Conservation (phyloP, 2,113 vertebrate species). For the Rhombomys opimus region DNA sequence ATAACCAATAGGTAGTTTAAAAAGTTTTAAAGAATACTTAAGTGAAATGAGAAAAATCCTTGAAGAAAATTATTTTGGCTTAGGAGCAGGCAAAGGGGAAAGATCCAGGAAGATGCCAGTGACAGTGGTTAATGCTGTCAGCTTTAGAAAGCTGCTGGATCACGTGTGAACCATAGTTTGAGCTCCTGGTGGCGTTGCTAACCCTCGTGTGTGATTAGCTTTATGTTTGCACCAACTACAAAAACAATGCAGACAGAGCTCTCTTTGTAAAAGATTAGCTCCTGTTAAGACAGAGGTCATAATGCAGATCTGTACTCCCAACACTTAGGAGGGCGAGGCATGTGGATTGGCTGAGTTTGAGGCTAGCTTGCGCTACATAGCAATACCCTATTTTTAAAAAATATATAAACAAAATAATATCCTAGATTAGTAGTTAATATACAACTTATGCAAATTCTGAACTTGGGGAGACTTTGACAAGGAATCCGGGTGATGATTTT, state of each 20-base stretch:
- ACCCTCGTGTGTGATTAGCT: conserved; percentile 91
- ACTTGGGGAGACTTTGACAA: conserved; percentile 92
- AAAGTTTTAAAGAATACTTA: not conserved
- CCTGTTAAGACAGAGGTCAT: conserved; percentile 79
- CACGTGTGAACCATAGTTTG: conserved; percentile 93
- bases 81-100: not conserved
- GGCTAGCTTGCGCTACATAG: not conserved
- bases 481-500: conserved; percentile 96
- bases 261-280: conserved; percentile 96
- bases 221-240: conserved; percentile 95
- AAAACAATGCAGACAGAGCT: conserved; percentile 94
- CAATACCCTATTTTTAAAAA: not conserved
- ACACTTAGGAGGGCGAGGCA: not conserved
- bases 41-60: not conserved
- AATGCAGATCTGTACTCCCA: not conserved
- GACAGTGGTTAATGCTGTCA: conserved; percentile 89
- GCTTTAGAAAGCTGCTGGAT: conserved; percentile 91
- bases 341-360: not conserved
- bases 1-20: not conserved
- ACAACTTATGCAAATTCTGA: conserved; percentile 93
- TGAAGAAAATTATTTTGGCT: not conserved
- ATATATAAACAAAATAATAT: not conserved
- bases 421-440: conserved; percentile 91
- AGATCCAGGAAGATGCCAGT: conserved; percentile 89
- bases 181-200: conserved; percentile 95